Base-by-base conservation (phyloP, 2,797 vertebrate species). In the Macropodus opercularis region DNA sequence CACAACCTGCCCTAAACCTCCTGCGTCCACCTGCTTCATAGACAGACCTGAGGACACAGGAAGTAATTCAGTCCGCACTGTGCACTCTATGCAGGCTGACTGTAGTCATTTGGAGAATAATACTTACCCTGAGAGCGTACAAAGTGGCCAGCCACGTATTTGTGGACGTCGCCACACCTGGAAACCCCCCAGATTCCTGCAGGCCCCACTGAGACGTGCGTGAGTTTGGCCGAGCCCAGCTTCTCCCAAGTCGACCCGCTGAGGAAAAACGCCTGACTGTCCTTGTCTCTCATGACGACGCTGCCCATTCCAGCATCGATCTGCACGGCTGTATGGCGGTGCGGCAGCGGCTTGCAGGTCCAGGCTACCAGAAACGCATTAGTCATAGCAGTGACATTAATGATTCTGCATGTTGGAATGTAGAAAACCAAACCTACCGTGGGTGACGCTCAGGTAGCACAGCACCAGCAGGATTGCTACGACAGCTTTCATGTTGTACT, bases 11-110 rank as follows among this genome's bases (percentile, higher is more conserved):
- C 51, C 36, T 8, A 48, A 1, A 41, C 86, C 83, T 24, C 87
- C 85, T 6, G 84, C 84, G 55, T 85, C 83, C 49, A 81, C 29
- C 34, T 80, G 79, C 4, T 6, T n/a, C 50, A 87, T 6, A 6
- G 2, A 0, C 13, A 2, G 0, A 27, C 67, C 80, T 84, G 34
- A 40, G 31, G 24, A 36, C 22, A 54, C 1, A 54, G 6, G n/a
- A n/a, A n/a, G 15, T 2, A 5, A 27, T 8, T 48, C 7, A 8
- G 9, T 27, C 18, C 46, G 23, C 29, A n/a, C n/a, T n/a, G n/a
- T n/a, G n/a, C n/a, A n/a, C n/a, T n/a, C n/a, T n/a, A 42, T 17
- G 22, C 3, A 12, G 18, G 27, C 7, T 19, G 10, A 17, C n/a
- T 14, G 27, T n/a, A n/a, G n/a, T n/a, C n/a, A n/a, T n/a, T n/a